Base-by-base conservation (phyloP, 1,140 invertebrate species). In the Eubasilissa regina region DNA sequence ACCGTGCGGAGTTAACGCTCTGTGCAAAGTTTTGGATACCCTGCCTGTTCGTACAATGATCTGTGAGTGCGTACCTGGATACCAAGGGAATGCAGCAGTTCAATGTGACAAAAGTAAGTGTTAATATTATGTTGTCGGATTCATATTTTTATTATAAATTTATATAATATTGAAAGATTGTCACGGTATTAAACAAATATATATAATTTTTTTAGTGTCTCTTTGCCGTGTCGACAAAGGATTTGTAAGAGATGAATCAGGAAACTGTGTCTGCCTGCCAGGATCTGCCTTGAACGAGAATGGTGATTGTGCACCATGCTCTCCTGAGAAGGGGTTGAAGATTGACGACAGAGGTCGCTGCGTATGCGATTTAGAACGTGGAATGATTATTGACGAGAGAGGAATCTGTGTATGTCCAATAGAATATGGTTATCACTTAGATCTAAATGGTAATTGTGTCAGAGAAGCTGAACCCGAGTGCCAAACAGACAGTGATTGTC, bases 51-150 rank as follows among this genome's bases (percentile, higher is more conserved):
- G 94, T 83, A 97, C 96, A 13, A 96, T 97, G 95, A 92, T 95
- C 76, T 98, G 97, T 83, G 92, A 95, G 86, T 97, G 96, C 85
- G 85, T 94, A n/a, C 93, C 94, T 25, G 95, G 95, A 60, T 97
- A 95, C 85, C 92, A 92, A 86, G 95, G 95, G 86, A 95, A 95
- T 85, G 95, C 95, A 17, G 92, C 94, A 21, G 90, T 94, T 51
- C 91, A 93, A 84, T 96, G 95, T 84, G 93, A 94, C 83, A 92
- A 91, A 87, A 90, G 94, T 90, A 91, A 89, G 87, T 87, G 78
- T 60, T 60, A 19, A 58, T 45, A 60, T 17, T 21, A n/a, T n/a
- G 0, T 45, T 51, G 15, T 45, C 43, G 43, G 56, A 17, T 62
- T 79, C n/a, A 35, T 68, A 47, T 8, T 78, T 66, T 78, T 64